These are phyloP conservation scores for Parazoanthus swiftii DNA, from an alignment of 92 coral and sea anemone species.

Conservation along the genomic window DNA sequence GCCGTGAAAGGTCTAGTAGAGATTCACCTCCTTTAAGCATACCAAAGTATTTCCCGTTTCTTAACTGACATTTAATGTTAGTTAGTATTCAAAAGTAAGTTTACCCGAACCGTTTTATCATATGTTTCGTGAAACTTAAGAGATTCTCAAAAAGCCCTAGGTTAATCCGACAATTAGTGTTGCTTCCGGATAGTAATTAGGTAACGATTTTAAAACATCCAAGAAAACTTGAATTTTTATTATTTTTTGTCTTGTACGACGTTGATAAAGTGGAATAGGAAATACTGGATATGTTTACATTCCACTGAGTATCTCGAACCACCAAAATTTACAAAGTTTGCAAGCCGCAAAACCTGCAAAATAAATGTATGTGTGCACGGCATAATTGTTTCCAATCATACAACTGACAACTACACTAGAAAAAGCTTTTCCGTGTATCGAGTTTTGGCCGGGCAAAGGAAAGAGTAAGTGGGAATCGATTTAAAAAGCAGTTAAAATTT, in stretches of 20 bases:
- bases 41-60: not conserved
- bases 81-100: not conserved
- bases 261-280: constrained; percentile 22
- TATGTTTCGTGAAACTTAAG: not conserved
- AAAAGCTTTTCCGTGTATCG: too few species aligned
- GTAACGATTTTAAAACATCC: not conserved
- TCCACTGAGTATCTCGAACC: not conserved
- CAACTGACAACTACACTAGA: too few species aligned
- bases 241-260: not conserved
- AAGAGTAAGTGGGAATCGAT: too few species aligned
- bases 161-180: constrained; percentile 14
- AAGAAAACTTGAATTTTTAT: not conserved
- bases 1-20: not conserved
- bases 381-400: too few species aligned
- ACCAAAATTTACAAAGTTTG: not conserved
- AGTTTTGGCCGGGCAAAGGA: too few species aligned
- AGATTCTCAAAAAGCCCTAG: not conserved
- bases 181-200: constrained; percentile 4
- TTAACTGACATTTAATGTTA: not conserved
- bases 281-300: constrained; percentile 8
- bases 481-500: too few species aligned
- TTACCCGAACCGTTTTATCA: not conserved
- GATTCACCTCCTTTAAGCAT: not conserved
- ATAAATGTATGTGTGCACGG: too few species aligned
- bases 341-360: too few species aligned